Conservation (phyloP, 1,140 invertebrate genomes). For the Drosophila pseudoobscura region DNA sequence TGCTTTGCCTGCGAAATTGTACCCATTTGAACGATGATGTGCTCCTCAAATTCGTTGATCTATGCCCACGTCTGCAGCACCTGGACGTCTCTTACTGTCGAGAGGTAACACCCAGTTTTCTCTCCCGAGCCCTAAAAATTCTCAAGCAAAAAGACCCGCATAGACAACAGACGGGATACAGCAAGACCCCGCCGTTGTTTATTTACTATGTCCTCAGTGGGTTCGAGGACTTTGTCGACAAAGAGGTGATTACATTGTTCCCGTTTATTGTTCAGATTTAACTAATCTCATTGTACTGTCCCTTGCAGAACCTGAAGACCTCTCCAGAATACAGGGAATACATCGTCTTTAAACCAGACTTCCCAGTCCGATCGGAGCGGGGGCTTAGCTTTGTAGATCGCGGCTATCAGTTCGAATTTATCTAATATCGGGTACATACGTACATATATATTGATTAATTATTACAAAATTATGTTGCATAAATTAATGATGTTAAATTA, state of each 20-base stretch:
- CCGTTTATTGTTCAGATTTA: background rate
- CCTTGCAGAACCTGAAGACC: conserved; percentile 49
- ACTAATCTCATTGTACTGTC: conserved; percentile 1
- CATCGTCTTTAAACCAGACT: conserved; percentile 64
- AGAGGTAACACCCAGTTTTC: conserved; percentile 53
- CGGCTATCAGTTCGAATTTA: conserved; percentile 76
- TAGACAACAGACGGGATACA: conserved; percentile 34
- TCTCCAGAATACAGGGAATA: conserved; percentile 56
- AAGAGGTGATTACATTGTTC: conserved; percentile 20
- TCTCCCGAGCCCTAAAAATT: conserved; percentile 47
- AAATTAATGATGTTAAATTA: conserved; percentile 2
- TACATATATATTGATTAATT: conserved; percentile 40
- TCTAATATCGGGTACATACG: conserved; percentile 27
- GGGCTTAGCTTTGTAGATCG: conserved; percentile 77
- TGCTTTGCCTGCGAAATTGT: conserved; percentile 69
- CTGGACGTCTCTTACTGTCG: conserved; percentile 72
- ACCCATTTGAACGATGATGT: conserved; percentile 55
- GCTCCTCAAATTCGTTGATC: conserved; percentile 60
- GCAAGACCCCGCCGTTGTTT: conserved; percentile 24
- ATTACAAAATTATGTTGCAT: conserved; percentile 37
- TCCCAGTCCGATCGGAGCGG: conserved; percentile 62
- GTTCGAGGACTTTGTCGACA: conserved; percentile 65
- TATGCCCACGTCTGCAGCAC: conserved; percentile 56
- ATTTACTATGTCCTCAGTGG: conserved; percentile 65
- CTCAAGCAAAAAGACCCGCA: conserved; percentile 55